Evolutionary conservation across 1,140 invertebrate species (phyloP), one percentile per base, ranked within the genome.

Genomic region (Drosophila serrata): DNA sequence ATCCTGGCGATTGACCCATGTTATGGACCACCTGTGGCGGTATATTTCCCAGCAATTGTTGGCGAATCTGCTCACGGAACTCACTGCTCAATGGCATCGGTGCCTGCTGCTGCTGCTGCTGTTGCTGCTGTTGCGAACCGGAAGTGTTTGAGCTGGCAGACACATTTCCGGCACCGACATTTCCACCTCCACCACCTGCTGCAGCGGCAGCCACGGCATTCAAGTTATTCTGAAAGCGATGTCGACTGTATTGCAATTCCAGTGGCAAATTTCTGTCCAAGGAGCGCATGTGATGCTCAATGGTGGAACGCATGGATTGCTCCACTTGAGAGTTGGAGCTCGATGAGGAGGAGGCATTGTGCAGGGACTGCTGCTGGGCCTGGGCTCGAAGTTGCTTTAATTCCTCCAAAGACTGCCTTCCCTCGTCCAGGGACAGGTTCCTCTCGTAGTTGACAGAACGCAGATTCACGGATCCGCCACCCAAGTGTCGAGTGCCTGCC

Each of bases 251-350:
- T 63, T 93, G 92, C 61, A 93, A 35, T 37, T 93, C 92, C 11
- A 93, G 51, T 0, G 92, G 92, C 31, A 93, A 55, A 70, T 92
- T 93, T 3, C 92, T 90, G 53, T 93, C 92, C 40, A 93, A 48
- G 1, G 92, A 93, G 57, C 92, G 85, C 92, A 93, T 93, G 37
- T 93, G 91, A 62, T 93, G 88, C 58, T 93, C 92, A 0, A 92
- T 91, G 39, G 86, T 90, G 33, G 91, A 91, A 2, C 91, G 91
- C 88, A 91, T 91, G 8, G 87, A 82, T 9, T 91, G 87, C 55
- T 91, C 88, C 39, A 92, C 85, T 7, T 88, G 81, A 2, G 80
- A 85, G 13, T 63, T 76, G 24, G 86, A 82, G 33, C 69, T 65
- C 3, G 85, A 81, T 0, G 86, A 76, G 1, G 91, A 78, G 24